Evolutionary conservation across 2,888 invertebrate genomes (phyloP).

Genomic region (Villa cingulata): DNA sequence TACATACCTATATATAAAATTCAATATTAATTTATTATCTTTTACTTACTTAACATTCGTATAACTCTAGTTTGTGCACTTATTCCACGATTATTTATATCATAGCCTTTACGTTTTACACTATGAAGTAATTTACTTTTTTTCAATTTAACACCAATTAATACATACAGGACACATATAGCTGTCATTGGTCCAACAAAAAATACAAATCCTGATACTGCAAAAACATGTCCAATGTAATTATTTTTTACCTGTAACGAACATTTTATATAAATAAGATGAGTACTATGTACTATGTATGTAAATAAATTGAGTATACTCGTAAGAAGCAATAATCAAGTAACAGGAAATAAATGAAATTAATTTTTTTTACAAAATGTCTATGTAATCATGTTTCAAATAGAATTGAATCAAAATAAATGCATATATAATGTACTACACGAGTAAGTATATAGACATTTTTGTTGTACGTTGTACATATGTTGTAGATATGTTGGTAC

Average conservation of each 20-base stretch:
- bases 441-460: too few relatives aligned
- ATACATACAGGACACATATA: slow-evolving; percentile 66
- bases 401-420: too few relatives aligned
- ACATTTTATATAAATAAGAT: neutral
- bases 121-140: slow-evolving; percentile 49
- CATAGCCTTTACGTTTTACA: slow-evolving; percentile 39
- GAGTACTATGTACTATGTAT: too few relatives aligned
- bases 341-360: too few relatives aligned
- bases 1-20: too few relatives aligned
- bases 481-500: too few relatives aligned
- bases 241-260: slow-evolving; percentile 29
- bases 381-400: too few relatives aligned
- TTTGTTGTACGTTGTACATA: too few relatives aligned
- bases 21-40: neutral
- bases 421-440: too few relatives aligned
- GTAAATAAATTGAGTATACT: too few relatives aligned
- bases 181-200: slow-evolving; percentile 79
- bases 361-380: too few relatives aligned
- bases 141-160: slow-evolving; percentile 59
- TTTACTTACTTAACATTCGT: slow-evolving; percentile 63
- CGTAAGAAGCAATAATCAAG: too few relatives aligned
- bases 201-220: slow-evolving; percentile 67
- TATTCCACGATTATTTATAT: slow-evolving; percentile 39
- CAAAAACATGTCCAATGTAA: slow-evolving; percentile 53
- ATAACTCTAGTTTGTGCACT: slow-evolving; percentile 53